Evolutionary conservation across 2,797 vertebrate species (phyloP), one percentile per base, ranked within the genome.

Genomic region (Lophotriccus pileatus): DNA sequence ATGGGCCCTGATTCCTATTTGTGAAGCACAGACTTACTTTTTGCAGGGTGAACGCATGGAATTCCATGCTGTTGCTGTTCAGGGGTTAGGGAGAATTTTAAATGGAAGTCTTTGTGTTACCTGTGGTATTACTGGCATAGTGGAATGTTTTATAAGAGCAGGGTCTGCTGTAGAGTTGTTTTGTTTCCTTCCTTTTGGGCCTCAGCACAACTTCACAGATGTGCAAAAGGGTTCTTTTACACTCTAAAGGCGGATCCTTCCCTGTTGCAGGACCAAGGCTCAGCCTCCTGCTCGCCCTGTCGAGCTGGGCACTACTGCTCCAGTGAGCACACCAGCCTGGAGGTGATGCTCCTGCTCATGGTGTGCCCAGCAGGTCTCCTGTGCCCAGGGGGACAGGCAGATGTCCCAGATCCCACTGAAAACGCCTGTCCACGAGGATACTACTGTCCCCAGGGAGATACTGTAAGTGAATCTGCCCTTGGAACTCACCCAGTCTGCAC

Each of bases 231-330:
- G 2, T 21, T 37, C 30, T 66, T 59, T 58, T 21, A 24, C 0
- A 3, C 44, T 47, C 28, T 37, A 9, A 14, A 49, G 20, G 22
- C n/a, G 59, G 46, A 22, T 58, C 37, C 52, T 95, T 53, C 94
- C 83, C 14, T 96, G 2, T 39, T 79, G 73, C 69, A 99, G 99
- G 98, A 98, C 30, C 96, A 96, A 18, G 98, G 98, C 14, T 98
- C 98, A 39, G 95, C 86, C 41, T 97, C 97, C 88, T 99, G 99
- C 90, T 96, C 85, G 5, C 97, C 98, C 1, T 99, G 99, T 88
- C 97, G 98, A 12, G 98, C 74, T 18, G 99, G 99, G 47, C 98
- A 99, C 97, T 99, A 98, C 96, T 99, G 99, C 95, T 98, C 98
- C 58, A 96, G 98, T 5, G 97, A 98, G 79, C 98, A 97, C 89